Evolutionary conservation across 2,113 vertebrate species (phyloP), one percentile per base, ranked within the genome.

Genomic region (Pycnonotus jocosus): DNA sequence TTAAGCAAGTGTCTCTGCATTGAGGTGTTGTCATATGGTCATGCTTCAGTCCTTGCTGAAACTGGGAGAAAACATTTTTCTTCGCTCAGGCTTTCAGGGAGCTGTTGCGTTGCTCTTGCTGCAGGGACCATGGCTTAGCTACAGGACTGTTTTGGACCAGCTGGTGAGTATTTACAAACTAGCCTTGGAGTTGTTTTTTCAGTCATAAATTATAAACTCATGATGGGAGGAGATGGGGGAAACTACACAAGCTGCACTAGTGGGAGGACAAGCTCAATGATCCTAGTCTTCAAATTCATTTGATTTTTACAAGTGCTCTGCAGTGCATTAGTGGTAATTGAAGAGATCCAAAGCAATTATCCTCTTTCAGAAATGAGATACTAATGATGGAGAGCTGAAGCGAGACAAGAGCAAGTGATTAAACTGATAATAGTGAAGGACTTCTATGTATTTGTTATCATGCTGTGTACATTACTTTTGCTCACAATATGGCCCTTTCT

Each of bases 281-380:
- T 81, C 58, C 60, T 45, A 44, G 45, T 77, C 79, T 92, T 94
- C 48, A 90, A 69, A 88, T 65, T 61, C 53, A 38, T 68, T 87
- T 80, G 61, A 42, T 91, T 90, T 95, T 86, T 6, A 73, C 23
- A 64, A 94, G 79, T 90, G 51, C 58, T 95, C 58, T 83, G 58
- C 79, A n/a, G 37, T 64, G 51, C 74, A 66, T 85, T 77, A 65
- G 42, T 90, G 61, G 54, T 83, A 83, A 91, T 83, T 93, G 90
- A 94, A 94, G 90, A 93, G 76, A 92, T 94, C 60, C 53, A 88
- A 82, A 92, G 85, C 64, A 93, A 95, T 96, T 95, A 90, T 81
- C 45, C 51, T 90, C 76, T 92, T 94, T 90, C 64, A 90, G 56
- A 33, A 95, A 88, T 68, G 58, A 86, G 79, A 86, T 83, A 64